These are phyloP conservation scores for Marmota flaviventris DNA, from an alignment of 2,113 vertebrate species.

Conservation along the genomic window DNA sequence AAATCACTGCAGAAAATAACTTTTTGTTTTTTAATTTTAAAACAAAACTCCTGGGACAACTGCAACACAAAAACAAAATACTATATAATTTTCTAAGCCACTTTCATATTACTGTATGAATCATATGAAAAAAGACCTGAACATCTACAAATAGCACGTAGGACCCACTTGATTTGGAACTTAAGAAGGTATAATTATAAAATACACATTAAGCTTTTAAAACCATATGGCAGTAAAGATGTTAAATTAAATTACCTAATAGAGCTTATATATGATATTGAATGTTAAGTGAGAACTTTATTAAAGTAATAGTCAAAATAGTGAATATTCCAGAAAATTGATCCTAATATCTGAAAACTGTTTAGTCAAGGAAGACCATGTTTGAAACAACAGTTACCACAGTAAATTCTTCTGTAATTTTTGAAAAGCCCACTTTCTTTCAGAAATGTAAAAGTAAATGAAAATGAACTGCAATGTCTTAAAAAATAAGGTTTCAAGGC, in stretches of 20 bases:
- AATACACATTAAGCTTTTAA: background rate
- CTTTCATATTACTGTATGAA: background rate
- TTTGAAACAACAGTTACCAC: background rate
- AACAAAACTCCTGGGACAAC: slow-evolving; percentile 46
- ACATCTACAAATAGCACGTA: background rate
- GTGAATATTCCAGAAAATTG: slow-evolving; percentile 29
- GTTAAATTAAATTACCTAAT: background rate
- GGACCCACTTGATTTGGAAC: background rate
- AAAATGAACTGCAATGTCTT: slow-evolving; percentile 56
- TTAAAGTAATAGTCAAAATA: slow-evolving; percentile 6
- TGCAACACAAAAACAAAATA: slow-evolving; percentile 28
- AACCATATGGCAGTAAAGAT: background rate
- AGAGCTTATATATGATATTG: background rate
- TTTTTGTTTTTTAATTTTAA: slow-evolving; percentile 25
- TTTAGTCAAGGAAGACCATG: slow-evolving; percentile 41
- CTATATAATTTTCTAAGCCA: slow-evolving; percentile 43
- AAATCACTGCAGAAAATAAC: slow-evolving; percentile 32
- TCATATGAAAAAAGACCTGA: background rate
- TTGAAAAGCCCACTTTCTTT: slow-evolving; percentile 19
- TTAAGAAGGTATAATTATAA: slow-evolving; percentile 1
- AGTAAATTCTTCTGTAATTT: background rate
- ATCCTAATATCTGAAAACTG: slow-evolving; percentile 34
- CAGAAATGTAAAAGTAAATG: slow-evolving; percentile 47
- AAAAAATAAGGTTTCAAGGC: slow-evolving; percentile 11
- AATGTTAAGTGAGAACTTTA: slow-evolving; percentile 17